A percentile compares a stretch with the other conserved stretches of the same genome.
These are phyloP conservation scores for Noctua fimbriata DNA, from an alignment of 2,888 invertebrate genomes.

Conservation along the genomic window DNA sequence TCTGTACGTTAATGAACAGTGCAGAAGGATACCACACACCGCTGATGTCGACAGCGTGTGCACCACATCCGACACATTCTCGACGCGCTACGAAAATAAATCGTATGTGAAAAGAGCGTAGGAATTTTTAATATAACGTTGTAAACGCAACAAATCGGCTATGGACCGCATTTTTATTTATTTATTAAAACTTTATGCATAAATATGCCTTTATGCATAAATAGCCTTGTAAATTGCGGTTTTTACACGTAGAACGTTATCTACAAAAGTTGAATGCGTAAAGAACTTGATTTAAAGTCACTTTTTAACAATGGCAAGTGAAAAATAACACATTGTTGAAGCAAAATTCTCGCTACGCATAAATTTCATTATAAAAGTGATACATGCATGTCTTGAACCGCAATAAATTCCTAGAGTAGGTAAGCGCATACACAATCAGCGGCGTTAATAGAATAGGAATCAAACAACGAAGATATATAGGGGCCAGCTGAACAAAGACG, in stretches of 20 bases:
- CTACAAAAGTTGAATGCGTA: neutral
- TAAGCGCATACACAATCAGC: constrained; percentile 38
- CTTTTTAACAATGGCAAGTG: neutral
- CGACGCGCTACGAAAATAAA: constrained; percentile 1
- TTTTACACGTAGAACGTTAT: neutral
- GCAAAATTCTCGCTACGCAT: neutral
- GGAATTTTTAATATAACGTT: neutral
- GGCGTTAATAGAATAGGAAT: constrained; percentile 47
- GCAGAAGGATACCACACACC: constrained; percentile 4
- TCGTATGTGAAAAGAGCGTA: neutral
- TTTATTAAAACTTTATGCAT: too few species aligned
- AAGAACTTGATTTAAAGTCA: neutral
- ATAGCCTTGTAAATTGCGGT: neutral
- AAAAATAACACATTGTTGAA: neutral
- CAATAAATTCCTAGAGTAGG: constrained; percentile 33
- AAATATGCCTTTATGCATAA: too few species aligned
- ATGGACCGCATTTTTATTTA: neutral
- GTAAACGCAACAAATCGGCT: neutral
- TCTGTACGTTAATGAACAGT: constrained; percentile 5
- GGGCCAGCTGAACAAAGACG: constrained; percentile 54
- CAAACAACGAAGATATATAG: constrained; percentile 50
- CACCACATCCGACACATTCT: neutral
- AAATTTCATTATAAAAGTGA: neutral
- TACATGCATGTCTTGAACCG: neutral
- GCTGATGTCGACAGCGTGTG: neutral